Percentiles rank a stretch among this genome's conserved stretches.
Conservation (phyloP, 2,113 vertebrate genomes). For the Mormyrus lacerda region DNA sequence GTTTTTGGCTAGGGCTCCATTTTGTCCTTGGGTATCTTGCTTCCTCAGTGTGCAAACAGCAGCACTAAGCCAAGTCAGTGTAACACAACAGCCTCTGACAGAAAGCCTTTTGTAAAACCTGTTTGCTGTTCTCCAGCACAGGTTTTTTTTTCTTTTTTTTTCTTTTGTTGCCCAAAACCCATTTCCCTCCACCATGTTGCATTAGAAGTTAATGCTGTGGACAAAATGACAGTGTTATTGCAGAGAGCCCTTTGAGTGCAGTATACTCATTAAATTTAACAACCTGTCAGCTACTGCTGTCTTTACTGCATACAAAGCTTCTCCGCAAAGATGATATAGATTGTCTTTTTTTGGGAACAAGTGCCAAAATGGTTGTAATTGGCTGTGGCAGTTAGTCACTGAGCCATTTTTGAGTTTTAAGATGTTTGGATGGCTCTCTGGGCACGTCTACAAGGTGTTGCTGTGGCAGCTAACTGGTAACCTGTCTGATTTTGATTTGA, state of each 20-base stretch:
- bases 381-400: not conserved
- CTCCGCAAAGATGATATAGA: not conserved
- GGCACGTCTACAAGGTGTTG: not conserved
- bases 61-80: not conserved
- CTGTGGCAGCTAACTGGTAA: not conserved
- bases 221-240: constrained; percentile 7
- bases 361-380: not conserved
- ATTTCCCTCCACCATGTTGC: not conserved
- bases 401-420: not conserved
- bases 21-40: not conserved
- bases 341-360: not conserved
- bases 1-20: not conserved
- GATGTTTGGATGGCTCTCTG: not conserved
- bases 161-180: not conserved
- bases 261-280: constrained; percentile 5
- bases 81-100: constrained; percentile 1
- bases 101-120: not conserved
- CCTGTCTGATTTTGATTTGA: not conserved
- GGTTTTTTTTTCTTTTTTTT: not conserved
- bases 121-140: not conserved
- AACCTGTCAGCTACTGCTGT: not conserved
- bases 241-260: not conserved
- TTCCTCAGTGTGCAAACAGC: not conserved
- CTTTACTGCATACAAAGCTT: not conserved
- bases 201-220: constrained; percentile 6